Base-by-base conservation (phyloP, 2,113 vertebrate species). In the Buteo buteo region DNA sequence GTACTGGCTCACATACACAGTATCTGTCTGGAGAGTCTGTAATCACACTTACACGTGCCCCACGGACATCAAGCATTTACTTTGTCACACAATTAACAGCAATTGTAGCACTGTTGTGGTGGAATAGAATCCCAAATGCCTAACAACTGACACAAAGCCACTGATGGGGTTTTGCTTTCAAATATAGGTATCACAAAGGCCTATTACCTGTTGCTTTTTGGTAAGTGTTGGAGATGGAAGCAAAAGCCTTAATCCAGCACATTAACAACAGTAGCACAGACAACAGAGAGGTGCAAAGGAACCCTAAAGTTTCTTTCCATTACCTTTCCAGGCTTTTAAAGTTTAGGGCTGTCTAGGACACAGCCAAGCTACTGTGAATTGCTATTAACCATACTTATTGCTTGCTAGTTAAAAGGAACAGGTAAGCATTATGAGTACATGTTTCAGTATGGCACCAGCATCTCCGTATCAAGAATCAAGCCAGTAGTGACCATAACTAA, bases 371-470 rank as follows among this genome's bases (percentile, higher is more conserved):
- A 20, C 18, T 0, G 6, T 24, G 8, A 88, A 73, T 10, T 58
- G 34, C 59, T 83, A 13, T 10, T 42, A 54, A 58, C 26, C n/a
- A 36, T 31, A 61, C 12, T 34, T 31, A 11, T 0, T 54, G 38
- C 69, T 50, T 54, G 31, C 13, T 28, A 25, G 19, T 52, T 40
- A 69, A 76, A 45, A 72, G 34, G 38, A 47, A 71, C 2, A 13
- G 34, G 26, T 11, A 77, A 82, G 47, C 20, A 34, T 32, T 29
- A 7, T 2, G 14, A 74, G 24, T 0, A 50, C 0, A 1, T 26
- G 40, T 29, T 85, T 40, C 25, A 52, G 55, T 34, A 55, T 16
- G 88, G 34, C 55, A 76, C 6, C 3, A 2, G 45, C 67, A 80
- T 5, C 45, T 54, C 71, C 2, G 0, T 3, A 42, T 18, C 34